phyloP scores from a whole-genome alignment of 1,140 invertebrate species.

The Chironomus tepperi region DNA sequence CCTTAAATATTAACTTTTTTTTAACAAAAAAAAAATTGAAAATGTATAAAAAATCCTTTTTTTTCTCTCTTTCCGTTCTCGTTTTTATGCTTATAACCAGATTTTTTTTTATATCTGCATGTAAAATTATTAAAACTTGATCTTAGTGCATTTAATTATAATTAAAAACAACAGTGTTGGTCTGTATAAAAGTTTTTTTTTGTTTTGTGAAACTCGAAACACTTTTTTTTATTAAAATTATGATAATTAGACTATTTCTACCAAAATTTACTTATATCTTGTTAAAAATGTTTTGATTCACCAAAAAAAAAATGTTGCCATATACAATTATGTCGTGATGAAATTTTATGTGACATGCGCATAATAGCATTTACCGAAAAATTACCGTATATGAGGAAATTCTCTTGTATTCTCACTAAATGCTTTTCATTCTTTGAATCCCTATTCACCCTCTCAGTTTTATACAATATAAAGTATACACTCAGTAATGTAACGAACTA shows the following conservation, averaged over 20 bases:
- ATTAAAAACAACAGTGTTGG: background rate
- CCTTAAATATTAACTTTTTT: background rate
- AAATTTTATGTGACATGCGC: background rate
- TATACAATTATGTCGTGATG: background rate
- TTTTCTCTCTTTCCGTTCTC: background rate
- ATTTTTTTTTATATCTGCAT: background rate
- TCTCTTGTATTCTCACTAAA: background rate
- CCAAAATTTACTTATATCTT: background rate
- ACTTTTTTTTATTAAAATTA: constrained; percentile 5
- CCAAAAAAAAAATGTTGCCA: background rate
- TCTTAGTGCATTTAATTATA: background rate
- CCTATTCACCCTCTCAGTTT: background rate
- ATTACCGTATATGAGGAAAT: background rate
- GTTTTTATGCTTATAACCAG: background rate
- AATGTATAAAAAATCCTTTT: background rate
- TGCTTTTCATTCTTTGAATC: background rate
- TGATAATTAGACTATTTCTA: constrained; percentile 10
- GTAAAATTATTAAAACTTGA: constrained; percentile 4
- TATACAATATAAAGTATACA: background rate
- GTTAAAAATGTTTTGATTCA: constrained; percentile 14
- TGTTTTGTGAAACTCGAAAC: background rate
- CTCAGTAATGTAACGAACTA: too few species aligned
- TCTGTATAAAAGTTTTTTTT: background rate
- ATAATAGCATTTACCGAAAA: background rate
- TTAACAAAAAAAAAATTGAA: background rate